Percentiles rank a stretch among this genome's conserved stretches.
Evolutionary conservation across 2,797 vertebrate genomes (phyloP).

Genomic region (Denticeps clupeoides): DNA sequence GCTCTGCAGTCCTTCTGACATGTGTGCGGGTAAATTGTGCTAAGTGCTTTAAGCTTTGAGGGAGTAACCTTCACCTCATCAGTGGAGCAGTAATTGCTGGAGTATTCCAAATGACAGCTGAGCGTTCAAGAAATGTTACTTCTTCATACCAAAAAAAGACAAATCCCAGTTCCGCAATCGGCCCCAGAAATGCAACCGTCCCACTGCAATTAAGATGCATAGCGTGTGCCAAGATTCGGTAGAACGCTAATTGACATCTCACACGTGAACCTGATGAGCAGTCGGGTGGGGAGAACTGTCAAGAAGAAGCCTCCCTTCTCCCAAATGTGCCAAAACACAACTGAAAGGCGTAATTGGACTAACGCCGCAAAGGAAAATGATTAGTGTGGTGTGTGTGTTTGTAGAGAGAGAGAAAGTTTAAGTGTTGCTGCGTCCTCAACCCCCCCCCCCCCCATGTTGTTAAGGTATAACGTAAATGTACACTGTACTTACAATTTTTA

Average conservation of each 20-base stretch:
- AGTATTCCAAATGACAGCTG: neutral
- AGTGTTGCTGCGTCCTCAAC: too few species aligned
- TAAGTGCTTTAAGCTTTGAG: too few species aligned
- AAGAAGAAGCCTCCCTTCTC: conserved; percentile 3
- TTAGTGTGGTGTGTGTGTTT: conserved; percentile 28
- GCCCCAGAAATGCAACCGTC: conserved; percentile 2
- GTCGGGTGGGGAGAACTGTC: too few species aligned
- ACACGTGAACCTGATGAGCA: conserved; percentile 31
- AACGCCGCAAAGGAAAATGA: conserved; percentile 30
- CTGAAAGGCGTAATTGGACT: conserved; percentile 38
- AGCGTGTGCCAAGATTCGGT: conserved; percentile 15
- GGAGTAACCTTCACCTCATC: too few species aligned
- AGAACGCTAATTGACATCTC: conserved; percentile 25
- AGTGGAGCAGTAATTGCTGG: neutral
- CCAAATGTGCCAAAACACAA: neutral
- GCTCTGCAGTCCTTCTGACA: too few species aligned
- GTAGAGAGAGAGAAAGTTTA: too few species aligned
- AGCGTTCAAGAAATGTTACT: neutral
- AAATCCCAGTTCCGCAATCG: conserved; percentile 5
- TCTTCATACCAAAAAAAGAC: neutral
- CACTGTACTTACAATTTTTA: too few species aligned
- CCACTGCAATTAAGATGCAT: conserved; percentile 11
- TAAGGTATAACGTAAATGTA: too few species aligned
- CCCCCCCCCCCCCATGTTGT: too few species aligned
- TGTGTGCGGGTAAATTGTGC: too few species aligned